These are phyloP conservation scores for Bradypodion ventrale DNA, from an alignment of 2,797 vertebrate genomes.

Conservation along the genomic window DNA sequence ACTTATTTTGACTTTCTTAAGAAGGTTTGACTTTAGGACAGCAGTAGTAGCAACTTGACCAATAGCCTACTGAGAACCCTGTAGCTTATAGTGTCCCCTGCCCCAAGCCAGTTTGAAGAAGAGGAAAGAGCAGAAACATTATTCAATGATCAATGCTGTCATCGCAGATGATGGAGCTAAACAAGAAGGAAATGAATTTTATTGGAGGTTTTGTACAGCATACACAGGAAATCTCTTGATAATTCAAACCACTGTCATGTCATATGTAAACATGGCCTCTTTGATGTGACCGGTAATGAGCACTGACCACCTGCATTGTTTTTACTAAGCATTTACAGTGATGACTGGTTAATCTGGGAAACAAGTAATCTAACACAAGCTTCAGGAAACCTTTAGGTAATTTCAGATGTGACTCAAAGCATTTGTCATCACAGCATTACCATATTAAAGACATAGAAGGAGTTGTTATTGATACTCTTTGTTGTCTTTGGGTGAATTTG, in stretches of 20 bases:
- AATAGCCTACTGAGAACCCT: not conserved
- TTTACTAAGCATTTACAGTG: constrained; percentile 24
- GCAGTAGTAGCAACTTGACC: not conserved
- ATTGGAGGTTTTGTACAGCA: not conserved
- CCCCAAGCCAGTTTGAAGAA: not conserved
- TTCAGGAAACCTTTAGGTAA: constrained; percentile 53
- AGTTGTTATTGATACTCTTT: not conserved
- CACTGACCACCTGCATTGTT: constrained; percentile 58
- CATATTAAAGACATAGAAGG: not conserved
- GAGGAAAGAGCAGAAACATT: not conserved
- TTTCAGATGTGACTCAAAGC: constrained; percentile 23
- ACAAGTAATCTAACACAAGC: constrained; percentile 60
- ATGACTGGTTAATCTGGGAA: constrained; percentile 62
- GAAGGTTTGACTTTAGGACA: not conserved
- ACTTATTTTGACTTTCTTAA: no score
- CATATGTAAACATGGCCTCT: constrained; percentile 65
- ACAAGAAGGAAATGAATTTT: not conserved
- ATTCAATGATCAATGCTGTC: not conserved
- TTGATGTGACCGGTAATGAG: constrained; percentile 68
- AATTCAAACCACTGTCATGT: constrained; percentile 50
- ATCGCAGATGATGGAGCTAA: not conserved
- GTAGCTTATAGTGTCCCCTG: not conserved
- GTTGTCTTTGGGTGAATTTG: not conserved
- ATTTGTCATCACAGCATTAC: not conserved
- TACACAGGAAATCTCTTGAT: not conserved